phyloP scores from a whole-genome alignment of 2,888 invertebrate species.

The Melanchra persicariae region DNA sequence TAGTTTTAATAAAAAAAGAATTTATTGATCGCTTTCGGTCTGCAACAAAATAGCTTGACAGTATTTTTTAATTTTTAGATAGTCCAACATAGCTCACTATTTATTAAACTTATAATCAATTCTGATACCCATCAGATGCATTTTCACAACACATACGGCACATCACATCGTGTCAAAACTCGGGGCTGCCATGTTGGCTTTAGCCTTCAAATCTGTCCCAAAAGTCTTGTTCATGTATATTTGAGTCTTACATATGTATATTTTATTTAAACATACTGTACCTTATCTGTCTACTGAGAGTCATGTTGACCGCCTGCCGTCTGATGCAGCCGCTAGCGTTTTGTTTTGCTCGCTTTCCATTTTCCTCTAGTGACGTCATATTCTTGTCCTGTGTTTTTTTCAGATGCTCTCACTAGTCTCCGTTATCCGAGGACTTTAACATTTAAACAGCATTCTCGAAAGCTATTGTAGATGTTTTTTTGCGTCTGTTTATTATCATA shows the following conservation, averaged over 20 bases:
- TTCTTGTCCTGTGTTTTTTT: slow-evolving; percentile 37
- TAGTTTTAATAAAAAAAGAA: too few relatives aligned
- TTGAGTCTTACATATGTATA: background rate
- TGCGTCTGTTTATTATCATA: background rate
- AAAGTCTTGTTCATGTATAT: background rate
- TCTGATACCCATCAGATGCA: too few relatives aligned
- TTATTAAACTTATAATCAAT: too few relatives aligned
- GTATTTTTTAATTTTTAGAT: too few relatives aligned
- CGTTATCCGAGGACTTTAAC: slow-evolving; percentile 24
- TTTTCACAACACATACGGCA: too few relatives aligned
- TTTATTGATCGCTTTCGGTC: too few relatives aligned
- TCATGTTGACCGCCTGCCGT: slow-evolving; percentile 46
- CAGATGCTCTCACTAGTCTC: slow-evolving; percentile 16
- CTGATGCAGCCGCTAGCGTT: slow-evolving; percentile 49
- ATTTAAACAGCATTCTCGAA: slow-evolving; percentile 26
- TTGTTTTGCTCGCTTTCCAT: slow-evolving; percentile 49
- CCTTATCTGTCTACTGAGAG: slow-evolving; percentile 9
- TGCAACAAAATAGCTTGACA: too few relatives aligned
- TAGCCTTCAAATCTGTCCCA: background rate
- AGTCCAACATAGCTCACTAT: too few relatives aligned
- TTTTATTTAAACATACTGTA: slow-evolving; percentile 16
- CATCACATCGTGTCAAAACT: too few relatives aligned
- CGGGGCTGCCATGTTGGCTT: too few relatives aligned
- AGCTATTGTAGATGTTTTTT: background rate
- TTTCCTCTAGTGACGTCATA: slow-evolving; percentile 46